phyloP scores from a whole-genome alignment of 2,113 vertebrate species.

The Triplophysa rosa region DNA sequence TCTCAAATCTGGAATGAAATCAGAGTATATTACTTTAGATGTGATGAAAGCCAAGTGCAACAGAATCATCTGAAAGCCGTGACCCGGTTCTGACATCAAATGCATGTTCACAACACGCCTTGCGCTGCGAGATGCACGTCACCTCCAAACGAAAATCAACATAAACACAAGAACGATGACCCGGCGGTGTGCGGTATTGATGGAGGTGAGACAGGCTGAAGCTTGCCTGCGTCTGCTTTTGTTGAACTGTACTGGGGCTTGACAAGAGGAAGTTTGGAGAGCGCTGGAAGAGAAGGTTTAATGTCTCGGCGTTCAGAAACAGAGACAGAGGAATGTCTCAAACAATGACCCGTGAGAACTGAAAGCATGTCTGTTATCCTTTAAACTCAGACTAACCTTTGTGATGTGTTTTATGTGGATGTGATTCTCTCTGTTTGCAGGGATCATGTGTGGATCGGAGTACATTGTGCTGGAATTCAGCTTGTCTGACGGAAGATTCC shows the following conservation, averaged over 20 bases:
- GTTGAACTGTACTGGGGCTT: conserved; percentile 33
- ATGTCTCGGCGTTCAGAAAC: neutral
- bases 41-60: neutral
- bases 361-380: neutral
- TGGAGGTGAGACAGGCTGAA: conserved; percentile 30
- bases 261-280: neutral
- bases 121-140: neutral
- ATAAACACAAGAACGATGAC: neutral
- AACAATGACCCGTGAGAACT: conserved; percentile 3
- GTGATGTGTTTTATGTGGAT: neutral
- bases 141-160: neutral
- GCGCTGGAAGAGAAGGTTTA: neutral
- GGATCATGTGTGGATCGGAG: neutral
- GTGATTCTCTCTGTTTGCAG: neutral
- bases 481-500: conserved; percentile 19
- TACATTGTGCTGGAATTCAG: neutral
- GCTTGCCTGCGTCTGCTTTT: conserved; percentile 46
- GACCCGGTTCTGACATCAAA: neutral
- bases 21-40: neutral
- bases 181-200: neutral
- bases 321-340: conserved; percentile 20
- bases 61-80: neutral
- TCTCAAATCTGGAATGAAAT: no score
- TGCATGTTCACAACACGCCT: neutral
- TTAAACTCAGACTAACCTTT: neutral